Base-by-base conservation (phyloP, 2,113 vertebrate genomes). In the Piaya cayana region DNA sequence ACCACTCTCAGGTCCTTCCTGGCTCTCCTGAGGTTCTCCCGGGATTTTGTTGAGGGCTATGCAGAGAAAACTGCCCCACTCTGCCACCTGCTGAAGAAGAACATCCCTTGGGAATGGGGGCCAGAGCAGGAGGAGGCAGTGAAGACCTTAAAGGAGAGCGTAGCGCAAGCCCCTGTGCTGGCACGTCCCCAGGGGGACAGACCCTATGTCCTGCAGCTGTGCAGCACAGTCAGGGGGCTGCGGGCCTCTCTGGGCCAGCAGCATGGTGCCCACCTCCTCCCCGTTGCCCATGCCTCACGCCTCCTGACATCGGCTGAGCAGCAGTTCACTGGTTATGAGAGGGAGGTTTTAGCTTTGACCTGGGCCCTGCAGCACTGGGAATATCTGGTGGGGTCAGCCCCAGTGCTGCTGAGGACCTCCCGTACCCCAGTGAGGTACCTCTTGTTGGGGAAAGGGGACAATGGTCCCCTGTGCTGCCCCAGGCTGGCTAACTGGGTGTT, bases 361-460 rank as follows among this genome's bases (percentile, higher is more conserved):
- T 97, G 96, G 95, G 95, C 95, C 45, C 55, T 97, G 81, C 94
- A 97, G 93, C 91, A 95, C 93, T 95, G 96, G 95, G 84, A 95
- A 3, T 69, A 92, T 20, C 32, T 97, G 87, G 13, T 97, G n/a
- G 95, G 95, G 8, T 72, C 37, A 0, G 58, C 89, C 15, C 95
- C 95, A 0, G 94, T 91, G 74, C 94, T 96, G 69, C 58, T 97
- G 70, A 96, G 67, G 42, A 89, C 81, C 25, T 93, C 93, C 45
- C 26, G 1, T 5, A 4, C 49, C 12, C 93, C 87, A 0, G 91
- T 49, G 53, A 93, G 34, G 50, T 96, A 96, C 26, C 84, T 96
- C 39, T 65, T 97, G 84, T 87, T 67, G 0, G 84, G 53, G 29
- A 95, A 85, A 14, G 53, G 84, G 37, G 29, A 81, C 4, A 22